Conservation (phyloP, 2,797 vertebrate genomes). For the Sparus aurata region DNA sequence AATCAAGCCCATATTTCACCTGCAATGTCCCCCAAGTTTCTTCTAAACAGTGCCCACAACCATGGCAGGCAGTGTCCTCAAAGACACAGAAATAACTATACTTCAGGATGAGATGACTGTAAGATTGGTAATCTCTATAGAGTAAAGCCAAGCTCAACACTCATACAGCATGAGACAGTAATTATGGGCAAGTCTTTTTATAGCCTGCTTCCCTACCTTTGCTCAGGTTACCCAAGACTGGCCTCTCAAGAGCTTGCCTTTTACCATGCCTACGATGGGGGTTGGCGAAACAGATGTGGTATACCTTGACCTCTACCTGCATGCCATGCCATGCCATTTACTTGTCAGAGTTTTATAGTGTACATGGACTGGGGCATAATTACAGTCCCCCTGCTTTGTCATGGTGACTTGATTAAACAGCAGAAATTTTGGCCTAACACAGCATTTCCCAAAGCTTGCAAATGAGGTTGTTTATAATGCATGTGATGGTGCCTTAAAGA, state of each 20-base stretch:
- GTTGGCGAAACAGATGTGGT: constrained; percentile 86
- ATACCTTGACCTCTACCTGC: constrained; percentile 80
- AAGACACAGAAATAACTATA: constrained; percentile 69
- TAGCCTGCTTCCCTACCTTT: constrained; percentile 84
- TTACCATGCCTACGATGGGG: constrained; percentile 85
- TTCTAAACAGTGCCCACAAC: constrained; percentile 72
- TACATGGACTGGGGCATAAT: constrained; percentile 32
- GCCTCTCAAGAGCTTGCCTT: constrained; percentile 84
- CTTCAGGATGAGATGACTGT: constrained; percentile 79
- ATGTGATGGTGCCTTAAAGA: constrained; percentile 63
- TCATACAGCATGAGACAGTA: constrained; percentile 61
- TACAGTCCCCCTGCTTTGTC: constrained; percentile 53
- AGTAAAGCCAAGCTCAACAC: constrained; percentile 60
- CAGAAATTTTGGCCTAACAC: constrained; percentile 60
- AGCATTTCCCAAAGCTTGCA: constrained; percentile 66
- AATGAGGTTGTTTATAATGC: constrained; percentile 67
- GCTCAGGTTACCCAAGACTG: constrained; percentile 87
- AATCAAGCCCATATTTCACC: constrained; percentile 47
- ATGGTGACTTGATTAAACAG: constrained; percentile 47
- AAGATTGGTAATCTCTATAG: constrained; percentile 76
- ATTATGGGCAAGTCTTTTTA: constrained; percentile 70
- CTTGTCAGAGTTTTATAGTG: constrained; percentile 24
- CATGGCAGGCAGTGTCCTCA: constrained; percentile 72
- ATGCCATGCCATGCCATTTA: constrained; percentile 78
- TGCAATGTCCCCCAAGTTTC: constrained; percentile 68